Percentiles rank a stretch among this genome's conserved stretches.
Evolutionary conservation across 2,797 vertebrate species (phyloP).

Genomic region (Rhinella marina): DNA sequence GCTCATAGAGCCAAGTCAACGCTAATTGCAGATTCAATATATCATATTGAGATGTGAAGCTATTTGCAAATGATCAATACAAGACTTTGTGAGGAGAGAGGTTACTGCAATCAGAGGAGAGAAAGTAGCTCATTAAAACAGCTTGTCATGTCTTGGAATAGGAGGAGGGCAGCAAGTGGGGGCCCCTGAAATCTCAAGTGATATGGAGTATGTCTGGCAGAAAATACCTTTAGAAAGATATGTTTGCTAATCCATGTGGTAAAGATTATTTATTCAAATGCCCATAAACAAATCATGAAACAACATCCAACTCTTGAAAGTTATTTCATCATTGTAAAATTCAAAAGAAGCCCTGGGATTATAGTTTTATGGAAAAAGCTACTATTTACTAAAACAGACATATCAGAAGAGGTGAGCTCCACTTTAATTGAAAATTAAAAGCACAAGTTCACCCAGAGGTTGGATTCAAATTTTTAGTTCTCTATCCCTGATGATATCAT

Average conservation of each 20-base stretch:
- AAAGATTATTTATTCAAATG: neutral
- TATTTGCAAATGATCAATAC: slow-evolving; percentile 63
- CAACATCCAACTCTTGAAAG: too few relatives aligned
- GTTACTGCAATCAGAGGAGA: slow-evolving; percentile 57
- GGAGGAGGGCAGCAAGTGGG: slow-evolving; percentile 15
- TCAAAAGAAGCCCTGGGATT: too few relatives aligned
- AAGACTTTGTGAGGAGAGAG: slow-evolving; percentile 53
- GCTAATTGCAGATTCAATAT: slow-evolving; percentile 63
- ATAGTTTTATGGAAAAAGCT: too few relatives aligned
- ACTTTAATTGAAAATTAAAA: too few relatives aligned
- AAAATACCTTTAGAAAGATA: neutral
- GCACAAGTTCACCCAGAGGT: too few relatives aligned
- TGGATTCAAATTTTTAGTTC: too few relatives aligned
- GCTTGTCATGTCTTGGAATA: slow-evolving; percentile 48
- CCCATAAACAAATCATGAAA: neutral
- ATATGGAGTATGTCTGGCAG: neutral
- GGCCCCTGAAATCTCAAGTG: slow-evolving; percentile 23
- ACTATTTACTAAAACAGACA: too few relatives aligned
- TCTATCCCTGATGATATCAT: too few relatives aligned
- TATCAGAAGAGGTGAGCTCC: too few relatives aligned
- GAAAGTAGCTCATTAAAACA: slow-evolving; percentile 58
- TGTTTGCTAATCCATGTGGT: neutral
- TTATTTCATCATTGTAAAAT: too few relatives aligned
- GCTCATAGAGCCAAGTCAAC: slow-evolving; percentile 43
- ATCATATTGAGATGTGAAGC: slow-evolving; percentile 62